These are phyloP conservation scores for Tipula helvola DNA, from an alignment of 2,888 invertebrate species.

Conservation along the genomic window DNA sequence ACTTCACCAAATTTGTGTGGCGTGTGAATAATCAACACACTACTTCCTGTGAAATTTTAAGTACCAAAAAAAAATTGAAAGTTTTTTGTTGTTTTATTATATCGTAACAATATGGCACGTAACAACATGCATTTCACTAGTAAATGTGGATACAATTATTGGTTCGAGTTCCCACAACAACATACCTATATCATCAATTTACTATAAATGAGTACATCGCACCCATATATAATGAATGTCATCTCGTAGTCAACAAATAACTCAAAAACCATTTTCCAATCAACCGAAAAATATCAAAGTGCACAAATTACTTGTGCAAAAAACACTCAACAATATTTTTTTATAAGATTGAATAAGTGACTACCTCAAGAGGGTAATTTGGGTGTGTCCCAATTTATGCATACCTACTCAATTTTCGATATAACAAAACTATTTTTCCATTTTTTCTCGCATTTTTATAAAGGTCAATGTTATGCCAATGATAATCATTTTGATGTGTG, in stretches of 20 bases:
- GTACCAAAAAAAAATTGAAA: neutral
- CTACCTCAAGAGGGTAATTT: neutral
- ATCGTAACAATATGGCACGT: neutral
- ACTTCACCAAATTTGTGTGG: neutral
- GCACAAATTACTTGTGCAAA: neutral
- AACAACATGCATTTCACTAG: neutral
- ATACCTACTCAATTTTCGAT: neutral
- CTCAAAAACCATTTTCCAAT: neutral
- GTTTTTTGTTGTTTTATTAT: neutral
- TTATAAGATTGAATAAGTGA: neutral
- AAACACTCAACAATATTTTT: neutral
- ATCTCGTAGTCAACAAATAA: neutral
- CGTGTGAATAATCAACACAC: neutral
- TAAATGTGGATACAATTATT: neutral
- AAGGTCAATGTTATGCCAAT: slow-evolving; percentile 4
- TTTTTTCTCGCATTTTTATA: neutral
- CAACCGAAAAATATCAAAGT: neutral
- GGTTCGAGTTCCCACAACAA: neutral
- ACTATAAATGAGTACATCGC: neutral
- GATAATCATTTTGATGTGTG: neutral
- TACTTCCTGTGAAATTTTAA: neutral
- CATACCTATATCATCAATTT: neutral
- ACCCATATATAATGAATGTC: neutral
- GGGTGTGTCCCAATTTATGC: neutral
- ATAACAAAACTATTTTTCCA: neutral